Evolutionary conservation across 2,797 vertebrate species (phyloP), one percentile per base, ranked within the genome.

Genomic region (Sternarchorhynchus goeldii): DNA sequence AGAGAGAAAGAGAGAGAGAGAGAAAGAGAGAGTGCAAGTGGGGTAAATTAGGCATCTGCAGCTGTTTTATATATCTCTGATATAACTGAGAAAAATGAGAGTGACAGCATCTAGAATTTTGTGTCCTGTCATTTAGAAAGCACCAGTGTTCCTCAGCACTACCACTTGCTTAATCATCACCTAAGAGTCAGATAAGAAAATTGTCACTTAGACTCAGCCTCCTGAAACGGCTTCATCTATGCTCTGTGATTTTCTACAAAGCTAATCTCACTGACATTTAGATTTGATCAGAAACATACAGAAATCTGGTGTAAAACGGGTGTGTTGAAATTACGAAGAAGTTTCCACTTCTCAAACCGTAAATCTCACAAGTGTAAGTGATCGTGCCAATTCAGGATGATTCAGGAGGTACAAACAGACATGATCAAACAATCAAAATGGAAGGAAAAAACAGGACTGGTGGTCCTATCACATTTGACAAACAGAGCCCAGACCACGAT

Each of bases 21-120:
- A 25, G 25, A 25, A 1, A 25, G 56, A 66, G 68, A 57, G 63
- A 60, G 41, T 78, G 79, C 86, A 75, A 82, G 84, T 72, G 53
- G 68, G 75, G 17, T 66, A 60, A 76, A 36, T 79, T 57, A 65
- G 50, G 12, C 59, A 57, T 63, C 73, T 36, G 55, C 65, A 77
- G 82, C 82, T 80, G 68, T 67, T 73, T 60, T 79, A 64, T 80
- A 67, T 74, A 85, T 73, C 66, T 45, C 73, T 78, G 77, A 81
- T 57, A 34, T 74, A 79, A 66, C 62, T 83, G 72, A 63, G 56
- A 65, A 63, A 76, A 79, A 29, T 57, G 60, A 17, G 56, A 39
- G 36, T 70, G 53, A 59, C 25, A 36, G 69, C 68, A 71, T 41
- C 29, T 80, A 65, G 39, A 21, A 70, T 80, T 80, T 65, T 70